Evolutionary conservation across 1,140 invertebrate genomes (phyloP).

Genomic region (Gryon sp.): DNA sequence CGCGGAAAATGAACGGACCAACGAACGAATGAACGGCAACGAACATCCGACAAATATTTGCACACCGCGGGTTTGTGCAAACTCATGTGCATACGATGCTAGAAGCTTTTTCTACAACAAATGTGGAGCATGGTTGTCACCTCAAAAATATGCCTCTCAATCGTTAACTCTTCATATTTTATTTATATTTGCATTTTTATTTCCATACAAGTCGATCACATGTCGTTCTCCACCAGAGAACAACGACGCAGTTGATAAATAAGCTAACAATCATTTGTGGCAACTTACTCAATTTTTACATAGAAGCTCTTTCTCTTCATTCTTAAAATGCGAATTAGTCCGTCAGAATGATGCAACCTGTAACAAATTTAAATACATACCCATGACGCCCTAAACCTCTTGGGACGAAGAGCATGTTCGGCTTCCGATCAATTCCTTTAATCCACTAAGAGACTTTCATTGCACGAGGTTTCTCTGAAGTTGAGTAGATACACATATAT

Average conservation of each 20-base stretch:
- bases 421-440: slow-evolving; percentile 51
- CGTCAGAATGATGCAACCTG: slow-evolving; percentile 20
- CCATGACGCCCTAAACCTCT: slow-evolving; percentile 1
- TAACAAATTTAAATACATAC: slow-evolving; percentile 26
- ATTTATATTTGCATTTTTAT: neutral
- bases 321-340: no score
- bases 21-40: slow-evolving; percentile 59
- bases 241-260: no score
- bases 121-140: slow-evolving; percentile 28
- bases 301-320: neutral
- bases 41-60: slow-evolving; percentile 71
- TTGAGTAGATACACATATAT: slow-evolving; percentile 14
- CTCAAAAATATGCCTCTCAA: slow-evolving; percentile 18
- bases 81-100: slow-evolving; percentile 56
- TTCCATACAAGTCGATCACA: no score
- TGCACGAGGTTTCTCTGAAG: slow-evolving; percentile 28
- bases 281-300: neutral
- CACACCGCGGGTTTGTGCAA: slow-evolving; percentile 65
- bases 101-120: slow-evolving; percentile 50
- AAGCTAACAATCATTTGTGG: no score
- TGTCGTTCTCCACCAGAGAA: no score
- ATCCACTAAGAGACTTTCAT: slow-evolving; percentile 28
- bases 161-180: slow-evolving; percentile 33
- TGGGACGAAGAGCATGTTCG: slow-evolving; percentile 45
- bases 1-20: slow-evolving; percentile 63